Base-by-base conservation (phyloP, 2,888 invertebrate species). In the Rotaria socialis region DNA sequence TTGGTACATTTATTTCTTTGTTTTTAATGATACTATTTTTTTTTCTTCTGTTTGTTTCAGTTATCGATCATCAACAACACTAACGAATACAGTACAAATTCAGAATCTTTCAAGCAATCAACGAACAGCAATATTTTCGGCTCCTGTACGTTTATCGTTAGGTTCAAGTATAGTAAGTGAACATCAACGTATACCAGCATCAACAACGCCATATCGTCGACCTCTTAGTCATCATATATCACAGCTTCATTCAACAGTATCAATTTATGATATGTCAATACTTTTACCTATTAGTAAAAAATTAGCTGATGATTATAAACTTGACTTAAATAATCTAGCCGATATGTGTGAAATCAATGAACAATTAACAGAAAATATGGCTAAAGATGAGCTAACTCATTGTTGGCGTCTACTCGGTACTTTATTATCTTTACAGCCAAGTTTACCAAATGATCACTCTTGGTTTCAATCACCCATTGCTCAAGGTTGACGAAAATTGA, bases 381-480 rank as follows among this genome's bases (percentile, higher is more conserved):
- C 43, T 24, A 80, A 80, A 80, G 1, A 80, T 47, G 80, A 80
- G 10, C 7, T 80, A 11, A 8, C 47, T n/a, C 80, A 80, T n/a
- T 80, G 80, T 80, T 80, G 80, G 80, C 43, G n/a, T 47, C 35
- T 80, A 47, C 47, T 80, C n/a, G 43, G 47, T 11, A 22, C 22
- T 80, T n/a, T 80, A 80, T 47, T 80, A 80, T 1, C 24, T 47
- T 10, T 80, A 24, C 43, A 80, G 14, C 3, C 22, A 47, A 24
- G 19, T 24, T n/a, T 47, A 80, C 8, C 43, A 24, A 24, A 43
- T 80, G 14, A 43, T 47, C 43, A 80, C 16, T 1, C 22, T 3
- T 80, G 80, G 80, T 80, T 47, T 80, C 47, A 43, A 80, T 16
- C 80, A 47, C 80, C 80, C 24, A 80, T 80, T 47, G 80, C 80